A percentile compares a stretch with the other conserved stretches of the same genome.
Conservation (phyloP, 2,113 vertebrate genomes). For the Oncorhynchus clarkii region DNA sequence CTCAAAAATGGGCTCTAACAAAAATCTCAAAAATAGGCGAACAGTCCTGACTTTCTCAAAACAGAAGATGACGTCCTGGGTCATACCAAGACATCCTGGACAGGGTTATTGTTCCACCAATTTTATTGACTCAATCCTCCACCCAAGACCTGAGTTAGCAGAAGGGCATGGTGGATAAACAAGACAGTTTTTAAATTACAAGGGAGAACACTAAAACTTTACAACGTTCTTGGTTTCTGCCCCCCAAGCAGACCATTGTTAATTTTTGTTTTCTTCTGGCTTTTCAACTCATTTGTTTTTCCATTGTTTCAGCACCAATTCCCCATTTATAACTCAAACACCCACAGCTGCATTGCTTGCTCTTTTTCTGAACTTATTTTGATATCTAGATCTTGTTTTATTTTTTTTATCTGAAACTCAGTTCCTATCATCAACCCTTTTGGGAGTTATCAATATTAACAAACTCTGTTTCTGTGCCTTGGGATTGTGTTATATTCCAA, state of each 20-base stretch:
- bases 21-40: neutral
- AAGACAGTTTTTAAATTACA: conserved; percentile 25
- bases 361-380: conserved; percentile 23
- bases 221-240: conserved; percentile 31
- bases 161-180: conserved; percentile 20
- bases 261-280: conserved; percentile 26
- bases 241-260: conserved; percentile 4
- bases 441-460: neutral
- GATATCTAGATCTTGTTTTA: conserved; percentile 19
- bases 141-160: conserved; percentile 18
- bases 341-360: conserved; percentile 29
- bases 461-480: conserved; percentile 9
- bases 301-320: conserved; percentile 10
- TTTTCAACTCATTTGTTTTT: conserved; percentile 20
- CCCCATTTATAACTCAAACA: conserved; percentile 1
- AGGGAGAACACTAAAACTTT: conserved; percentile 38
- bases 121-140: conserved; percentile 9
- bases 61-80: neutral
- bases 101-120: conserved; percentile 6
- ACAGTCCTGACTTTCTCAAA: neutral
- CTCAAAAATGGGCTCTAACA: neutral
- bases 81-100: neutral
- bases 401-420: conserved; percentile 10
- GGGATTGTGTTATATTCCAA: neutral
- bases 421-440: conserved; percentile 3